Conservation (phyloP, 2,888 invertebrate species). For the Nasonovia ribisnigri region DNA sequence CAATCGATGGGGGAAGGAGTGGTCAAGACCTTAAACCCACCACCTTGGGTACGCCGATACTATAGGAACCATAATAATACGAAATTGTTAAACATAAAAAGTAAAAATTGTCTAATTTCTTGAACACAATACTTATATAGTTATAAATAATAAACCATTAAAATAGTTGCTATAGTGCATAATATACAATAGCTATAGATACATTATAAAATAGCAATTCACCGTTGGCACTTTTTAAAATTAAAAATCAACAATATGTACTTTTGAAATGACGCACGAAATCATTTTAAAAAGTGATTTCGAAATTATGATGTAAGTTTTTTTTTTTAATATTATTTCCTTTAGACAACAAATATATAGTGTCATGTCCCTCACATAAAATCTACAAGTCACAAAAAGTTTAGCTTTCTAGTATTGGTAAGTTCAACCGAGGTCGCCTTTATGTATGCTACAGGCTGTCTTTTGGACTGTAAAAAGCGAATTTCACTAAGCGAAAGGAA, state of each 20-base stretch:
- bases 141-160: neutral
- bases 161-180: neutral
- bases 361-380: slow-evolving; percentile 43
- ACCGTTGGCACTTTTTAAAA: neutral
- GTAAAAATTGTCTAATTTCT: neutral
- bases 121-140: neutral
- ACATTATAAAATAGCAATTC: neutral
- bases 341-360: neutral
- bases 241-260: neutral
- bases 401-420: slow-evolving; percentile 13
- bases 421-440: slow-evolving; percentile 35
- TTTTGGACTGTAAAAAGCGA: slow-evolving; percentile 45
- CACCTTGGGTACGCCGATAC: no score
- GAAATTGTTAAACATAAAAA: no score
- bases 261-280: neutral
- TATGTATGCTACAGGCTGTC: slow-evolving; percentile 41
- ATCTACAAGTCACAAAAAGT: slow-evolving; percentile 58
- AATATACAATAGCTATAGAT: neutral
- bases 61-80: no score
- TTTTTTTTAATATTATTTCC: neutral
- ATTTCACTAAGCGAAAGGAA: slow-evolving; percentile 37
- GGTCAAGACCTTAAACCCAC: no score
- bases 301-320: neutral
- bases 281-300: slow-evolving; percentile 34
- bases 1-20: no score